Percentiles rank a stretch among this genome's conserved stretches.
phyloP scores from a whole-genome alignment of 2,888 invertebrate species.

The Eremobia ochroleuca region DNA sequence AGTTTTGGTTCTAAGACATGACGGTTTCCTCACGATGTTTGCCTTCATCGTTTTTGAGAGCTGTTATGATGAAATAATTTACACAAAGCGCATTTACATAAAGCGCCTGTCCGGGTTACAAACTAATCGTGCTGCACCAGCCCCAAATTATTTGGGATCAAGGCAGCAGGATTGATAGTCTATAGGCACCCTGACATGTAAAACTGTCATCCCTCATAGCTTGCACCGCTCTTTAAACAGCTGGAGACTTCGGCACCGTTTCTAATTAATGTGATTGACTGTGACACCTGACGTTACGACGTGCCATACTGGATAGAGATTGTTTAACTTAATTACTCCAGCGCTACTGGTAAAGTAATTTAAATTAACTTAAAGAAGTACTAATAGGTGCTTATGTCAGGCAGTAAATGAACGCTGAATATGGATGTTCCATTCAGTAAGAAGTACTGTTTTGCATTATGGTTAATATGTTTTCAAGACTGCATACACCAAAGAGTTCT shows the following conservation, averaged over 20 bases:
- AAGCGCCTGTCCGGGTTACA: no score
- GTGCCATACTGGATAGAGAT: constrained; percentile 64
- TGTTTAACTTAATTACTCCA: constrained; percentile 56
- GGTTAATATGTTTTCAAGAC: background rate
- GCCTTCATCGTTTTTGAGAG: no score
- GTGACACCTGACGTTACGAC: constrained; percentile 59
- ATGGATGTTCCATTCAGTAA: constrained; percentile 22
- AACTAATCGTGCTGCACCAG: no score
- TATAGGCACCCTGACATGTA: no score
- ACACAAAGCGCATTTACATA: no score
- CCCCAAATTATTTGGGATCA: background rate
- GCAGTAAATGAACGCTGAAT: constrained; percentile 2
- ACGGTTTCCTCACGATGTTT: no score
- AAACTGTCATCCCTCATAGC: constrained; percentile 27
- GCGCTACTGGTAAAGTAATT: constrained; percentile 28
- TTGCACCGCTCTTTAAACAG: constrained; percentile 43
- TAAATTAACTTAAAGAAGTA: constrained; percentile 19
- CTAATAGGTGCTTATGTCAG: background rate
- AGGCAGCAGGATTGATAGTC: background rate
- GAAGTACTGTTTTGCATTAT: constrained; percentile 12
- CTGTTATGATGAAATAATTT: no score
- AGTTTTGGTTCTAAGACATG: no score
- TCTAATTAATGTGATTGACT: constrained; percentile 74
- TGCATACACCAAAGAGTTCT: background rate
- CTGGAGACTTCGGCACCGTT: constrained; percentile 61